Evolutionary conservation across 2,888 invertebrate species (phyloP), one percentile per base, ranked within the genome.

Genomic region (Crepidodera aurea): DNA sequence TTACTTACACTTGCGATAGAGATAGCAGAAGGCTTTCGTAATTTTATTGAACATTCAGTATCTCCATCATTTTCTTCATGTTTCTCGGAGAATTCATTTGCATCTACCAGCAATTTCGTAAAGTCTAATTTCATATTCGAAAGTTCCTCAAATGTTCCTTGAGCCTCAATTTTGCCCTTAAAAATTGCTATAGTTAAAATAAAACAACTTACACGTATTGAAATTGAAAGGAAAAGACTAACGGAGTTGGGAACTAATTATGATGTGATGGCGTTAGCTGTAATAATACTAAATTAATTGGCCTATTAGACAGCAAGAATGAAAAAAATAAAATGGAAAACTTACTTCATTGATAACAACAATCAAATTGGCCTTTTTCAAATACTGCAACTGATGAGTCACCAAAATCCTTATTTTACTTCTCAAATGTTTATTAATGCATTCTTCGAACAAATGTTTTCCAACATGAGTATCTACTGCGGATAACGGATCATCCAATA

Each of bases 381-480:
- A 77, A 71, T 86, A 88, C 72, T 91, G 90, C 32, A 90, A 76
- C 74, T 91, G 90, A 81, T 91, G 90, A 0, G 91, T 91, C 19
- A 89, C 88, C 12, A 91, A 82, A 64, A 91, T 84, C 60, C 87
- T 79, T 0, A 87, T 87, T 76, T 87, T 88, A 2, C 83, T 78
- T 50, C 79, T 79, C 64, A 90, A 79, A 60, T 83, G 81, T 7
- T 82, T 80, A 4, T 81, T 79, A 48, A 92, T 88, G 48, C 91
- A 93, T 79, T 90, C 85, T 50, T 91, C 86, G 73, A 92, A 92
- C 5, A 93, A 81, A 77, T 90, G 89, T 62, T 87, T 85, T 0
- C 90, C 89, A 10, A 93, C 92, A 64, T 88, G 87, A 0, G 90
- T 84, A 78, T 93, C 93, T 0, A 93, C 92, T 0, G 92, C 92